Evolutionary conservation across 2,113 vertebrate genomes (phyloP).

Genomic region (Atherinomorus stipes): DNA sequence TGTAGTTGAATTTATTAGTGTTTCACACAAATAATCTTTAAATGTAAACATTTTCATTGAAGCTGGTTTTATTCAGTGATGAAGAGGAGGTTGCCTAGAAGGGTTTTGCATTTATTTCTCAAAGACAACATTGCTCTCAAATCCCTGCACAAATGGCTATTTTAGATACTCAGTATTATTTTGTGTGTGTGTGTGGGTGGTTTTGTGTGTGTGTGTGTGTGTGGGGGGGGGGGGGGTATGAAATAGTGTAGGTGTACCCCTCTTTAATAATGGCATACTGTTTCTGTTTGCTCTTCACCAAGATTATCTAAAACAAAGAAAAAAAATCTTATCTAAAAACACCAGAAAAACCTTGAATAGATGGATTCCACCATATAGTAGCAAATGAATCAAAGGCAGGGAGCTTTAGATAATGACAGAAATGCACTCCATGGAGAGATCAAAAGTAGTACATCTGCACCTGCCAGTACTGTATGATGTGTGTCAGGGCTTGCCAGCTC

Average conservation of each 20-base stretch:
- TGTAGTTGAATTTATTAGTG: background rate
- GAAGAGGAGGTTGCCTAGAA: slow-evolving; percentile 15
- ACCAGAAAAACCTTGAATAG: slow-evolving; percentile 41
- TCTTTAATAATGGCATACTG: slow-evolving; percentile 7
- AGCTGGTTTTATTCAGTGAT: background rate
- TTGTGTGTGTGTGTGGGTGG: too few species aligned
- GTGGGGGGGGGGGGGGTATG: too few species aligned
- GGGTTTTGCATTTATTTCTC: background rate
- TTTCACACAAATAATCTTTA: too few species aligned
- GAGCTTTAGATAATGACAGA: slow-evolving; percentile 64
- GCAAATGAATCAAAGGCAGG: slow-evolving; percentile 77
- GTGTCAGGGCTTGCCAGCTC: slow-evolving; percentile 28
- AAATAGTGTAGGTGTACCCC: slow-evolving; percentile 38
- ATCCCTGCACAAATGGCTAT: slow-evolving; percentile 23
- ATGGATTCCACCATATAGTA: slow-evolving; percentile 36
- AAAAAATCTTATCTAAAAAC: too few species aligned
- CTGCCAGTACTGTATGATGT: slow-evolving; percentile 56
- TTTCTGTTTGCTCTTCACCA: slow-evolving; percentile 33
- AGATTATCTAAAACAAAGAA: slow-evolving; percentile 43
- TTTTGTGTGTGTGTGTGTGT: too few species aligned
- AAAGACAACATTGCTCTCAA: slow-evolving; percentile 16
- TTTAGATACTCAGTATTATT: slow-evolving; percentile 28
- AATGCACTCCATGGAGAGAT: slow-evolving; percentile 71
- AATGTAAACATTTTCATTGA: too few species aligned
- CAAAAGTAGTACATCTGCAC: slow-evolving; percentile 77